Conservation (phyloP, 2,888 invertebrate genomes). For the Theretra japonica region DNA sequence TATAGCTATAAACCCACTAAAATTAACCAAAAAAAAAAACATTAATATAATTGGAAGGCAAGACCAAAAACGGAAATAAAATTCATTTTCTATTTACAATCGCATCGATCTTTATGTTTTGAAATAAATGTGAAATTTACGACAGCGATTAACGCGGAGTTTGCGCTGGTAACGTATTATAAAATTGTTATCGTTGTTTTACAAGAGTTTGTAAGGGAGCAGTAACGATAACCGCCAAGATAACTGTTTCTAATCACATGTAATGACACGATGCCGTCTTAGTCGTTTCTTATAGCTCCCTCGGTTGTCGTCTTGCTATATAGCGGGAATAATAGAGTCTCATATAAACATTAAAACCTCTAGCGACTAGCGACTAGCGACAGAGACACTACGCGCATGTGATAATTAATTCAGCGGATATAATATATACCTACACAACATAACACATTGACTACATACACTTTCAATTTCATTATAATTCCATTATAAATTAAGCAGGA, state of each 20-base stretch:
- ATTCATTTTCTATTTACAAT: not conserved
- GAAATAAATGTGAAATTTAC: slow-evolving; percentile 61
- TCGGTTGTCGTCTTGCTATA: not conserved
- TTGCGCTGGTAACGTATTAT: slow-evolving; percentile 73
- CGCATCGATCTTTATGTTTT: slow-evolving; percentile 9
- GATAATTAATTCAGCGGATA: not conserved
- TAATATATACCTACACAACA: not conserved
- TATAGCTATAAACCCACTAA: too few species aligned
- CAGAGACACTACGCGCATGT: not conserved
- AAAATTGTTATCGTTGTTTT: slow-evolving; percentile 75
- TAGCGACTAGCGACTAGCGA: too few species aligned
- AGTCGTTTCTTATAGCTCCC: slow-evolving; percentile 3
- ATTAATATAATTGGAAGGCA: not conserved
- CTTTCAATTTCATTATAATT: not conserved
- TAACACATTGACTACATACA: not conserved
- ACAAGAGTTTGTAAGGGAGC: slow-evolving; percentile 77
- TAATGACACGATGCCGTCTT: slow-evolving; percentile 49
- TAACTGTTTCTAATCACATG: slow-evolving; percentile 81
- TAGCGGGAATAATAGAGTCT: not conserved
- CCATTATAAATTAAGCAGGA: not conserved
- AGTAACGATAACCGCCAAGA: slow-evolving; percentile 80
- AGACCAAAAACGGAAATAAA: not conserved
- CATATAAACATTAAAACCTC: not conserved
- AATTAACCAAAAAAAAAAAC: not conserved
- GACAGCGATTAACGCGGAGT: slow-evolving; percentile 68